These are phyloP conservation scores for Xyliphius kryptos DNA, from an alignment of 2,113 vertebrate species.

Conservation along the genomic window DNA sequence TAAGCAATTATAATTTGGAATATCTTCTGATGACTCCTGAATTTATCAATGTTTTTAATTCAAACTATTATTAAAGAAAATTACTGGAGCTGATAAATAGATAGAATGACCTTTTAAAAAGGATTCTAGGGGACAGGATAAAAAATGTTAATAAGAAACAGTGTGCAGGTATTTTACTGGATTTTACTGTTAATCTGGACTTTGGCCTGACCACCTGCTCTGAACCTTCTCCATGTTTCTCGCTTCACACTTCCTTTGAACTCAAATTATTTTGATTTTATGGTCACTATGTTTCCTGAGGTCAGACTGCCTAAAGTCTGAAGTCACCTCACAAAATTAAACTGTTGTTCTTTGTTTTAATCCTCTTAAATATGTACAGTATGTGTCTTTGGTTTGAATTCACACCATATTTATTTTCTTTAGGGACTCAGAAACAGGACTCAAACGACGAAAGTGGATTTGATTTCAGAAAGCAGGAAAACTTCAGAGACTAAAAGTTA, in stretches of 20 bases:
- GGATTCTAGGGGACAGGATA: no score
- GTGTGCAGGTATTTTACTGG: slow-evolving; percentile 8
- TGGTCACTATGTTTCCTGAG: not conserved
- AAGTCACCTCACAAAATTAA: slow-evolving; percentile 17
- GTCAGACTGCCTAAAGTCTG: slow-evolving; percentile 15
- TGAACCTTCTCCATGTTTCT: slow-evolving; percentile 14
- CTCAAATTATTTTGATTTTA: slow-evolving; percentile 23
- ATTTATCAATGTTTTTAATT: no score
- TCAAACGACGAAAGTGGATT: not conserved
- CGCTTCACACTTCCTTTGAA: slow-evolving; percentile 22
- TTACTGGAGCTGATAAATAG: no score
- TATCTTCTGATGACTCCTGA: no score
- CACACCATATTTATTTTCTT: slow-evolving; percentile 23
- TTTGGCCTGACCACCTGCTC: slow-evolving; percentile 25
- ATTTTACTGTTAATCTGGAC: slow-evolving; percentile 8
- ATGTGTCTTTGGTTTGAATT: not conserved
- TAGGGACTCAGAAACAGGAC: not conserved
- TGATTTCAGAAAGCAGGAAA: slow-evolving; percentile 5
- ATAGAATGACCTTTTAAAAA: no score
- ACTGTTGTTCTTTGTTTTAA: slow-evolving; percentile 21
- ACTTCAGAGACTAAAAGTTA: slow-evolving; percentile 7
- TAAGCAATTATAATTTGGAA: no score
- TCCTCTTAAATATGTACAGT: slow-evolving; percentile 16
- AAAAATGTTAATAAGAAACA: not conserved
- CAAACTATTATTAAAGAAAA: no score